Evolutionary conservation across 2,113 vertebrate genomes (phyloP).

Genomic region (Neogobius melanostomus): DNA sequence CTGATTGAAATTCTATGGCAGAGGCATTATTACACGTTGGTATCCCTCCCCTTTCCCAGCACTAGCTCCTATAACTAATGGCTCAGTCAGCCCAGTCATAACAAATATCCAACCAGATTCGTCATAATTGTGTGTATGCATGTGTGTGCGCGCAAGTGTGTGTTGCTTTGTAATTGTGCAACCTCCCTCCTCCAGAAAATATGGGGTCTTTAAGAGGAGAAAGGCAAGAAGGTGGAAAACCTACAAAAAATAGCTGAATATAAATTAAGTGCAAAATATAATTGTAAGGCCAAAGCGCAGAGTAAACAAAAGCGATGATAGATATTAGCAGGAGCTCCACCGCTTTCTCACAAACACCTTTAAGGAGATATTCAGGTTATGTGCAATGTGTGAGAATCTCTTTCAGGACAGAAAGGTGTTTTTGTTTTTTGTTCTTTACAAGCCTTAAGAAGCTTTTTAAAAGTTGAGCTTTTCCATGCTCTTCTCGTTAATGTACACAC

Average conservation of each 20-base stretch:
- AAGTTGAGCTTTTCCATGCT: constrained; percentile 1
- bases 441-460: constrained; percentile 13
- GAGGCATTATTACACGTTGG: constrained; percentile 73
- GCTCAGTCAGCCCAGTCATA: constrained; percentile 78
- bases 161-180: constrained; percentile 42
- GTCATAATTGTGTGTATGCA: constrained; percentile 71
- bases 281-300: constrained; percentile 5
- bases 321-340: background rate
- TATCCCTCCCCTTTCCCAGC: constrained; percentile 74
- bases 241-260: constrained; percentile 6
- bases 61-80: constrained; percentile 77
- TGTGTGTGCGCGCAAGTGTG: constrained; percentile 25
- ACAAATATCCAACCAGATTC: constrained; percentile 76
- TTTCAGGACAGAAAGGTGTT: background rate
- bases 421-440: background rate
- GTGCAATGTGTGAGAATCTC: constrained; percentile 5
- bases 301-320: constrained; percentile 25
- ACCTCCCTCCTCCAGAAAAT: constrained; percentile 31
- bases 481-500: background rate
- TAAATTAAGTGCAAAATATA: constrained; percentile 13
- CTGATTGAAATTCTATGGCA: constrained; percentile 77
- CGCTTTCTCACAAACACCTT: background rate
- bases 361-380: background rate
- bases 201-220: constrained; percentile 46
- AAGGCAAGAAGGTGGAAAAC: constrained; percentile 48